Evolutionary conservation across 2,113 vertebrate genomes (phyloP).

Genomic region (Papio anubis): DNA sequence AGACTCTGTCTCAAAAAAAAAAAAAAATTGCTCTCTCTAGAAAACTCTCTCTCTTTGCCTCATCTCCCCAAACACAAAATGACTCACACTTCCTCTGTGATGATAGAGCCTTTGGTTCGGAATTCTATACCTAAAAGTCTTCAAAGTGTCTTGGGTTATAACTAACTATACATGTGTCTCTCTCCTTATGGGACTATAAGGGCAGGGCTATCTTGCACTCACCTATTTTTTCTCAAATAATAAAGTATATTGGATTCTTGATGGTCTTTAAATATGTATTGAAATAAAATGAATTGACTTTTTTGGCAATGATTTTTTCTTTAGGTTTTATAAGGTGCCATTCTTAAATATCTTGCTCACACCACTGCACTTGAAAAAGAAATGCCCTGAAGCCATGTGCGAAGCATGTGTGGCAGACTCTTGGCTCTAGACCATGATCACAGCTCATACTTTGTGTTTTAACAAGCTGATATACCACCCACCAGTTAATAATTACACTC

Average conservation of each 20-base stretch:
- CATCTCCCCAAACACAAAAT: background rate
- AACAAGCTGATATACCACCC: conserved; percentile 67
- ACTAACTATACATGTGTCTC: background rate
- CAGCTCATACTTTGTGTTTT: conserved; percentile 48
- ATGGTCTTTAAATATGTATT: conserved; percentile 22
- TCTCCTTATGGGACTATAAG: background rate
- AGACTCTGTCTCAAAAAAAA: background rate
- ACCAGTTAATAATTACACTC: conserved; percentile 54
- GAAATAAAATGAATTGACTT: conserved; percentile 52
- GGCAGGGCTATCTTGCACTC: background rate
- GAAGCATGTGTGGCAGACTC: background rate
- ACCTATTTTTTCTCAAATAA: background rate
- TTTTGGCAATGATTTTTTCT: conserved; percentile 46
- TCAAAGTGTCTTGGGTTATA: background rate
- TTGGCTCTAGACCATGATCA: background rate
- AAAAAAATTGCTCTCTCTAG: background rate
- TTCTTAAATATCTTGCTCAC: background rate
- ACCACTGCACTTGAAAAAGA: background rate
- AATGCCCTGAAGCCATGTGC: background rate
- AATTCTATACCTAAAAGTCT: background rate
- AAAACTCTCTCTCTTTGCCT: background rate
- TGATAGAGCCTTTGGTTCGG: background rate
- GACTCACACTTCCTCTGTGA: background rate
- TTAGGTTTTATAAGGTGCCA: conserved; percentile 47
- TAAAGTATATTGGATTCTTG: background rate